Evolutionary conservation across 2,113 vertebrate genomes (phyloP).

Genomic region (Tinamus guttatus): DNA sequence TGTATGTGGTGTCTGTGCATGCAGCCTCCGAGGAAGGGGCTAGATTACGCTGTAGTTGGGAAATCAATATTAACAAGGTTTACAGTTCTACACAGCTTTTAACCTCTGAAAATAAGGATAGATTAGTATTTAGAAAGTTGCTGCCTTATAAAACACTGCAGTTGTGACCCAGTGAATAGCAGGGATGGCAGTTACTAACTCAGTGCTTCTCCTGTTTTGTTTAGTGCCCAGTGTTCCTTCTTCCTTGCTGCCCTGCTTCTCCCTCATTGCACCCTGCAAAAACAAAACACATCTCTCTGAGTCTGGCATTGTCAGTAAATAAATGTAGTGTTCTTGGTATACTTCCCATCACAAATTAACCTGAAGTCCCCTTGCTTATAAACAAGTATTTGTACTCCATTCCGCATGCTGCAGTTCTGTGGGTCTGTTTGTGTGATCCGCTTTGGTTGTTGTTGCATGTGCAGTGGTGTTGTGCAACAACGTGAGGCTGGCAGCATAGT

Average conservation of each 20-base stretch:
- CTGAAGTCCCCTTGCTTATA: not conserved
- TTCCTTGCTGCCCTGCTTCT: not conserved
- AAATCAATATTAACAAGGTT: not conserved
- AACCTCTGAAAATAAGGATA: accelerated
- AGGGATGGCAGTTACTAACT: not conserved
- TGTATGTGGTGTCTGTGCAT: not conserved
- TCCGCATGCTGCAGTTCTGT: not conserved
- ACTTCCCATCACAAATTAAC: not conserved
- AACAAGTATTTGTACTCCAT: not conserved
- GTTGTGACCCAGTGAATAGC: not conserved
- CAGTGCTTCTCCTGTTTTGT: not conserved
- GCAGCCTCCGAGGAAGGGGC: not conserved
- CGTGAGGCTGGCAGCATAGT: not conserved
- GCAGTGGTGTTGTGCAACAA: not conserved
- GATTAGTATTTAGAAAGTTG: not conserved
- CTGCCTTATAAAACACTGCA: not conserved
- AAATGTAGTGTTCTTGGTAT: not conserved
- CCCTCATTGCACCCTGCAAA: not conserved
- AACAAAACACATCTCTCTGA: not conserved
- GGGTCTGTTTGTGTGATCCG: not conserved
- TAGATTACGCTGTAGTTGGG: not conserved
- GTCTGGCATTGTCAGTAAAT: not conserved
- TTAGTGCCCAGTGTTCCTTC: not conserved
- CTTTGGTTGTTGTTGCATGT: not conserved
- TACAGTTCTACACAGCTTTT: not conserved